A percentile compares a stretch with the other conserved stretches of the same genome.
These are phyloP conservation scores for Onychostruthus taczanowskii DNA, from an alignment of 2,113 vertebrate genomes.

Conservation along the genomic window DNA sequence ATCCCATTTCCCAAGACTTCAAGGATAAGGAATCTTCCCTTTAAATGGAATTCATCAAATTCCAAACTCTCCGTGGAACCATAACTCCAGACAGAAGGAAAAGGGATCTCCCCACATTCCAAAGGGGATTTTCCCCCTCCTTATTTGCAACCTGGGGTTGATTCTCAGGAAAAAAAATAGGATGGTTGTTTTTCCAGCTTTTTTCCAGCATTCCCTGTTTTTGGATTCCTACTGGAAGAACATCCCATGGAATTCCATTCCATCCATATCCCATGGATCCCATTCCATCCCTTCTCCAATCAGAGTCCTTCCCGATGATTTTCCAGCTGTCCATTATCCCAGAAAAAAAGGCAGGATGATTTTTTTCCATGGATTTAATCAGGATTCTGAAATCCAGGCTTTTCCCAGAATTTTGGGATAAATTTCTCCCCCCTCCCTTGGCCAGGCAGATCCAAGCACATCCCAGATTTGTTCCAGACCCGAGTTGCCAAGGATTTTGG, in stretches of 20 bases:
- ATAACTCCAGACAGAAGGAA: not conserved
- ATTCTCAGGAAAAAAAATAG: not conserved
- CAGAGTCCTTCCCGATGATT: not conserved
- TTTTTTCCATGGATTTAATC: not conserved
- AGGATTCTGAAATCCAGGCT: too few relatives aligned
- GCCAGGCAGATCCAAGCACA: not conserved
- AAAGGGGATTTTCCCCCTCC: not conserved
- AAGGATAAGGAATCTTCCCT: not conserved
- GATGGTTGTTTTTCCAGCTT: not conserved
- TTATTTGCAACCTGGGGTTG: fast-evolving
- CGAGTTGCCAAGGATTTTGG: not conserved
- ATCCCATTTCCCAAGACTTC: not conserved
- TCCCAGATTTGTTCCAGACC: not conserved
- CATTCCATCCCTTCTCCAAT: not conserved
- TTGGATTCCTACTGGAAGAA: not conserved
- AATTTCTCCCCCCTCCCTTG: not conserved
- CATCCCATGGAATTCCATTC: not conserved
- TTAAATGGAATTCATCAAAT: not conserved
- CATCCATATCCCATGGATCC: not conserved
- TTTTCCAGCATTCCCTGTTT: not conserved
- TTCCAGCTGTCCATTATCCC: not conserved
- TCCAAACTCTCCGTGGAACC: not conserved
- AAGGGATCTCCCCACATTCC: not conserved
- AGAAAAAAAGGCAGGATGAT: not conserved
- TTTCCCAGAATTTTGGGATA: not conserved